Base-by-base conservation (phyloP, 2,888 invertebrate species). In the Globia sparganii region DNA sequence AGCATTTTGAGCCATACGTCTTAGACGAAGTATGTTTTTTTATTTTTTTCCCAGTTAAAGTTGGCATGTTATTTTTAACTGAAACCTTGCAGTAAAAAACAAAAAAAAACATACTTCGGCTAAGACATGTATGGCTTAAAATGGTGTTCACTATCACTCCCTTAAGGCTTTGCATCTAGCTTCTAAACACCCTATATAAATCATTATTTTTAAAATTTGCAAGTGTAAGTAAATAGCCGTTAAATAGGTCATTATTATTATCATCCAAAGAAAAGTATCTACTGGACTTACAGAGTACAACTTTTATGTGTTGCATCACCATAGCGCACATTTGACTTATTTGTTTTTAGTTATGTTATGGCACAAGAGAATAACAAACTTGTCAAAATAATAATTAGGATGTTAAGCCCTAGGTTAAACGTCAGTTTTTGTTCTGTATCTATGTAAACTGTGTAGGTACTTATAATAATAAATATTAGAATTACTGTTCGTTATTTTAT, bases 351-450 rank as follows among this genome's bases (percentile, higher is more conserved):
- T 58, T n/a, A 31, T 1, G n/a, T n/a, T n/a, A 46, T 31, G 49
- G 18, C 37, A 72, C 18, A 34, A 13, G n/a, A 56, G 8, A 34
- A 68, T 58, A 49, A 34, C 25, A 59, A 59, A 74, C 25, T 2
- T 59, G n/a, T 18, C 56, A 70, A 49, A 61, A 46, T 56, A 25
- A 58, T 46, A 21, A 53, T 46, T 59, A 46, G 11, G 49, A 62
- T 71, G 34, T 71, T 15, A 77, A 62, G 61, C 58, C 28, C 21
- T 31, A 13, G 37, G 65, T 53, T 40, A 67, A 66, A 70, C 4
- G 49, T 66, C 61, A 61, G 28, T 76, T 81, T 76, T 81, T 71
- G 25, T 62, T 67, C 0, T 43, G 21, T n/a, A 0, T 34, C 13
- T 37, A 0, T 34, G 18, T 37, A 46, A 62, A 40, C 28, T 21